Conservation (phyloP, 2,888 invertebrate genomes). For the Cordilura impudica region DNA sequence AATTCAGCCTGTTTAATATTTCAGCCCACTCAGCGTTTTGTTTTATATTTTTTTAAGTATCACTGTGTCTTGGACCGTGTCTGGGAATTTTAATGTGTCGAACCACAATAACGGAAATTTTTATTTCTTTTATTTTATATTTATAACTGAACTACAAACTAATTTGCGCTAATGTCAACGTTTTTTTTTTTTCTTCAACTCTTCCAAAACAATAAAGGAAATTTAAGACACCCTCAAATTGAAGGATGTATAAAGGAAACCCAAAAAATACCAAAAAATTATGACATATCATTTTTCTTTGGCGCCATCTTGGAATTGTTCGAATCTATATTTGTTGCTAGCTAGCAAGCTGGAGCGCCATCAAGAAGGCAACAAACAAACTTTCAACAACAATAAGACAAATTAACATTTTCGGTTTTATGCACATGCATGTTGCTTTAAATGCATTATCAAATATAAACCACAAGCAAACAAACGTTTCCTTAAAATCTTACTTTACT, state of each 20-base stretch:
- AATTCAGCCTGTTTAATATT: neutral
- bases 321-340: conserved; percentile 39
- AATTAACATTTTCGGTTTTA: conserved; percentile 30
- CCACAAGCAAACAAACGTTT: neutral
- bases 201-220: conserved; percentile 7
- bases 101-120: conserved; percentile 55
- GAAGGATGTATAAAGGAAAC: conserved; percentile 37
- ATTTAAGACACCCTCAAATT: conserved; percentile 47
- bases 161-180: conserved; percentile 60
- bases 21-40: neutral
- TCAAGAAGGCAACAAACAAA: conserved; percentile 11
- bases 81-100: conserved; percentile 6
- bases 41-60: conserved; percentile 19
- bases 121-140: conserved; percentile 53
- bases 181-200: neutral
- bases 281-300: conserved; percentile 68
- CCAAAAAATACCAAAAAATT: conserved; percentile 63
- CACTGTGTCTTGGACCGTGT: neutral
- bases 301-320: conserved; percentile 67
- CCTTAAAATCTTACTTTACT: conserved; percentile 11
- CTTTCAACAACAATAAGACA: conserved; percentile 39
- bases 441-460: conserved; percentile 18
- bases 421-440: conserved; percentile 3
- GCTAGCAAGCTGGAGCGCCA: conserved; percentile 1
- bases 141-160: conserved; percentile 44